These are phyloP conservation scores for Torymus auratus DNA, from an alignment of 2,888 invertebrate species.

Conservation along the genomic window DNA sequence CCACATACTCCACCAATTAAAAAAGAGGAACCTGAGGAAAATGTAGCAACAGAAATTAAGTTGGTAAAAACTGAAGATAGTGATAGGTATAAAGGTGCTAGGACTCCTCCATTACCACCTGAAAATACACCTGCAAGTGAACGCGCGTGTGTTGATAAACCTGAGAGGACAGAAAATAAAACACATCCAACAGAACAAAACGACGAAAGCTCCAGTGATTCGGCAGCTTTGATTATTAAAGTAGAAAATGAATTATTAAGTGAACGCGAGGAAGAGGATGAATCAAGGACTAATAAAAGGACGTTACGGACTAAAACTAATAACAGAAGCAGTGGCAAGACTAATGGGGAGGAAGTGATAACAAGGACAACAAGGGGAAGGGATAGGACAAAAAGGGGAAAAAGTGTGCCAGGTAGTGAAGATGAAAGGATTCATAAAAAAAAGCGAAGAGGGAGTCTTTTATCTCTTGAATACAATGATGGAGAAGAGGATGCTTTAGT, in stretches of 20 bases:
- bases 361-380: conserved; percentile 72
- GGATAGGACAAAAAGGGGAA: conserved; percentile 76
- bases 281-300: conserved; percentile 60
- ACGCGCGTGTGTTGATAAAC: conserved; percentile 66
- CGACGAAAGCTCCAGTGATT: conserved; percentile 76
- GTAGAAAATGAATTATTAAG: conserved; percentile 75
- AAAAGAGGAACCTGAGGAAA: conserved; percentile 66
- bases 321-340: conserved; percentile 71
- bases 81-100: conserved; percentile 71
- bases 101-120: conserved; percentile 70
- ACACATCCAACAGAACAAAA: conserved; percentile 68
- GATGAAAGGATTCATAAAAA: conserved; percentile 81
- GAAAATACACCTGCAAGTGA: conserved; percentile 65
- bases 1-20: conserved; percentile 73
- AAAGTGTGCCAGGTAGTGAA: conserved; percentile 78
- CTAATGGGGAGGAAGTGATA: conserved; percentile 72
- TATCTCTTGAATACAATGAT: conserved; percentile 86
- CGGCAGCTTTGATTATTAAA: conserved; percentile 75
- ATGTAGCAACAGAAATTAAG: conserved; percentile 58
- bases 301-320: conserved; percentile 64
- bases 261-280: conserved; percentile 72
- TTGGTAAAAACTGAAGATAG: conserved; percentile 65
- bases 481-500: conserved; percentile 84
- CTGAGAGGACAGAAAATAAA: conserved; percentile 65
- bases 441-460: conserved; percentile 84